Conservation (phyloP, 2,888 invertebrate genomes). For the Platycnemis pennipes region DNA sequence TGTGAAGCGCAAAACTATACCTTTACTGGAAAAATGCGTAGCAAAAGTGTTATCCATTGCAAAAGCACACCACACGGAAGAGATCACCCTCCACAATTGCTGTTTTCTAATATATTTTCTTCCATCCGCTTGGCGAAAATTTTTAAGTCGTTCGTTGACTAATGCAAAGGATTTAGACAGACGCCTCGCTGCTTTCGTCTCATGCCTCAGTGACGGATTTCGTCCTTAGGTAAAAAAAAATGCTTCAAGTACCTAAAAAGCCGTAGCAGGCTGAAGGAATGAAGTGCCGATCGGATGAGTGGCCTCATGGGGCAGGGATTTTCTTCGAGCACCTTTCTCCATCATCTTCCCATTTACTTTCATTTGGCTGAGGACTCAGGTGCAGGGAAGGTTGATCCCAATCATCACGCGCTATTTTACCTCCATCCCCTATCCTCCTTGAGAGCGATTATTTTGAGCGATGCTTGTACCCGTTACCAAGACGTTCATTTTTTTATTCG, state of each 20-base stretch:
- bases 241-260: not conserved
- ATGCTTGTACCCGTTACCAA: not conserved
- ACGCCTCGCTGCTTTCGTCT: not conserved
- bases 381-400: not conserved
- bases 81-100: too few relatives aligned
- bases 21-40: too few relatives aligned
- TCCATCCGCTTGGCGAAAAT: too few relatives aligned
- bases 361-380: not conserved
- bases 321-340: not conserved
- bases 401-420: not conserved
- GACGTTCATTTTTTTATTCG: constrained; percentile 15
- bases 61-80: too few relatives aligned
- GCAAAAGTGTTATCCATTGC: too few relatives aligned
- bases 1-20: too few relatives aligned
- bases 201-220: not conserved
- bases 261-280: not conserved
- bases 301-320: not conserved
- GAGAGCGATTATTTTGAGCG: not conserved
- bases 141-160: too few relatives aligned
- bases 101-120: too few relatives aligned
- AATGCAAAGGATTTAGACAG: too few relatives aligned
- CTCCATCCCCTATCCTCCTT: not conserved
- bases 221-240: too few relatives aligned
- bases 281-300: not conserved
- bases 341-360: constrained; percentile 40